phyloP scores from a whole-genome alignment of 1,140 invertebrate species.

The Calosoma granatense region DNA sequence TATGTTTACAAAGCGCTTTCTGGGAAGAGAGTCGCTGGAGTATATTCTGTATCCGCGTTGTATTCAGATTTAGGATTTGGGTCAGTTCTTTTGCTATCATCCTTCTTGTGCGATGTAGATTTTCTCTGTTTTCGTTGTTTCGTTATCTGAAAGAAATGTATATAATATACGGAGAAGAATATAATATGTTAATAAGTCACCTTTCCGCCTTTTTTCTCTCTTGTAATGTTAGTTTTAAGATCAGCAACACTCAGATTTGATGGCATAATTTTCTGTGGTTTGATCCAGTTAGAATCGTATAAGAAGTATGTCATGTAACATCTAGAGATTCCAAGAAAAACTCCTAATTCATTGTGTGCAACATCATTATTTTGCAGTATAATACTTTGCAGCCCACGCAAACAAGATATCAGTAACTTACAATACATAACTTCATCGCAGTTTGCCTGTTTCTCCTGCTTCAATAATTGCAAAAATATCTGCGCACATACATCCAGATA shows the following conservation, averaged over 20 bases:
- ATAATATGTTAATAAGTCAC: slow-evolving; percentile 21
- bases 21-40: slow-evolving; percentile 17
- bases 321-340: slow-evolving; percentile 42
- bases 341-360: slow-evolving; percentile 29
- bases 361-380: slow-evolving; percentile 19
- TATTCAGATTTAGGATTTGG: too few species aligned
- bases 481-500: slow-evolving; percentile 19
- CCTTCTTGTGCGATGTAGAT: slow-evolving; percentile 19
- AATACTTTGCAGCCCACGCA: slow-evolving; percentile 26
- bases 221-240: slow-evolving; percentile 26
- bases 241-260: slow-evolving; percentile 45
- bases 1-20: slow-evolving; percentile 17
- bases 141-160: slow-evolving; percentile 22
- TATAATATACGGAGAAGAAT: neutral
- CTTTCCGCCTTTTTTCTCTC: slow-evolving; percentile 35
- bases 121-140: slow-evolving; percentile 29
- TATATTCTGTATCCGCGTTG: slow-evolving; percentile 11
- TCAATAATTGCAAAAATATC: slow-evolving; percentile 20
- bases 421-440: slow-evolving; percentile 15
- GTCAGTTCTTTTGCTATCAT: slow-evolving; percentile 24
- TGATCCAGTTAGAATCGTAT: slow-evolving; percentile 26
- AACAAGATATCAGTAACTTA: slow-evolving; percentile 23
- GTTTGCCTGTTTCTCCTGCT: slow-evolving; percentile 10
- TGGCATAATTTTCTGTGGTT: slow-evolving; percentile 36
- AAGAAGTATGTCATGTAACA: slow-evolving; percentile 40